These are phyloP conservation scores for Sebastes steindachneri DNA, from an alignment of 2,797 vertebrate species.

Conservation along the genomic window DNA sequence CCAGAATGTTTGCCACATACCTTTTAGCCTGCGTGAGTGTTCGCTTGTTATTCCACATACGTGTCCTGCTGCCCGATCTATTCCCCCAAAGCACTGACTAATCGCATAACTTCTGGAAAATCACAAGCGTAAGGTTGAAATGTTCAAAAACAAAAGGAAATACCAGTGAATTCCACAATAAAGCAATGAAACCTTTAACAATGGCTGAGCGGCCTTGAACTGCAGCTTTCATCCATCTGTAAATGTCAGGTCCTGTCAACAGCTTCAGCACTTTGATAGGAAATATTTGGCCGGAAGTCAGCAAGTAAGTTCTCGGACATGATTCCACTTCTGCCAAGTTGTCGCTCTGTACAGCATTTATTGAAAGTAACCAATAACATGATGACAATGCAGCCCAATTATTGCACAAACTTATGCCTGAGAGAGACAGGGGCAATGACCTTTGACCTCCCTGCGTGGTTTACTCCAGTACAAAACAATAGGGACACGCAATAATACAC, in stretches of 20 bases:
- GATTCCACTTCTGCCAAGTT: neutral
- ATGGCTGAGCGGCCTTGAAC: slow-evolving; percentile 38
- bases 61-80: slow-evolving; percentile 21
- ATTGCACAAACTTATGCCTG: slow-evolving; percentile 33
- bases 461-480: slow-evolving; percentile 32
- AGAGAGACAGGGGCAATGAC: slow-evolving; percentile 29
- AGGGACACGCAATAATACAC: slow-evolving; percentile 36
- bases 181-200: slow-evolving; percentile 33
- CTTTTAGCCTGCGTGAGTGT: slow-evolving; percentile 47
- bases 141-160: slow-evolving; percentile 70
- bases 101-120: slow-evolving; percentile 69
- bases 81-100: slow-evolving; percentile 46
- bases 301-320: neutral
- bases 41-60: slow-evolving; percentile 53
- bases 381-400: slow-evolving; percentile 1
- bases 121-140: slow-evolving; percentile 44
- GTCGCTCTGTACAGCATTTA: neutral
- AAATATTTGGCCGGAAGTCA: slow-evolving; percentile 29
- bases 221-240: neutral
- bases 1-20: slow-evolving; percentile 76
- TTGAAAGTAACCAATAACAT: neutral
- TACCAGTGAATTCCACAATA: slow-evolving; percentile 33
- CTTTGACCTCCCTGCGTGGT: slow-evolving; percentile 48
- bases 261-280: neutral
- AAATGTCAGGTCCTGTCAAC: slow-evolving; percentile 19